Percentiles rank a stretch among this genome's conserved stretches.
Conservation (phyloP, 2,888 invertebrate species). For the Agrypnus murinus region DNA sequence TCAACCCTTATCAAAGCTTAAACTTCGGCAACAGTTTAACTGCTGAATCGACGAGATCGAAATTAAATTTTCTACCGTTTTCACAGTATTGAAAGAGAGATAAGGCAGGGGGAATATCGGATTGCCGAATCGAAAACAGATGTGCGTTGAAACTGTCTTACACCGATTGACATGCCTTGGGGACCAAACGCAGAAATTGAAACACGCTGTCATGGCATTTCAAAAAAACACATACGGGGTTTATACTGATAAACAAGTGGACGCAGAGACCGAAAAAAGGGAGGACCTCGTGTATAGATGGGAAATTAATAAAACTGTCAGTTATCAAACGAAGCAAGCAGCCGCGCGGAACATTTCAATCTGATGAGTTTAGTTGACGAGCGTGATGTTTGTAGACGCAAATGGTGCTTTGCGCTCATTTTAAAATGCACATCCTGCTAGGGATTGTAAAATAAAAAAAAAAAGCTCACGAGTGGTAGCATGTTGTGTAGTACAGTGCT, state of each 20-base stretch:
- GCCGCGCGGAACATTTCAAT: slow-evolving; percentile 73
- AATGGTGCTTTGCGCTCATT: slow-evolving; percentile 71
- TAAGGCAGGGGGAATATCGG: slow-evolving; percentile 44
- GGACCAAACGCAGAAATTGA: slow-evolving; percentile 48
- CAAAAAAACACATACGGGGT: slow-evolving; percentile 42
- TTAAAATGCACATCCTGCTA: slow-evolving; percentile 64
- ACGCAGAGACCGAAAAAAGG: slow-evolving; percentile 46
- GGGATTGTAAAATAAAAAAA: slow-evolving; percentile 67
- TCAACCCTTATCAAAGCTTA: slow-evolving; percentile 72
- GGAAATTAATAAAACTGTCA: slow-evolving; percentile 87
- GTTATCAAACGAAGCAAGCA: slow-evolving; percentile 74
- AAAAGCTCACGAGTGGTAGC: slow-evolving; percentile 72
- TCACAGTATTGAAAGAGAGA: slow-evolving; percentile 48
- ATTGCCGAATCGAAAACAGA: slow-evolving; percentile 52
- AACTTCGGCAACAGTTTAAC: slow-evolving; percentile 71
- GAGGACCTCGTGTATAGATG: slow-evolving; percentile 69
- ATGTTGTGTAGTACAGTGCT: slow-evolving; percentile 35
- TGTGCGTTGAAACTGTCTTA: slow-evolving; percentile 51
- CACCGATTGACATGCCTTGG: slow-evolving; percentile 46
- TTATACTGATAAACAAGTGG: slow-evolving; percentile 26
- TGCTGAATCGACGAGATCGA: slow-evolving; percentile 75
- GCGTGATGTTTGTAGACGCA: slow-evolving; percentile 70
- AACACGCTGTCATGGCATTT: slow-evolving; percentile 55
- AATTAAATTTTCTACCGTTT: slow-evolving; percentile 73
- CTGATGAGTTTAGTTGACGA: slow-evolving; percentile 61